Conservation (phyloP, 2,888 invertebrate species). For the Merodon equestris region DNA sequence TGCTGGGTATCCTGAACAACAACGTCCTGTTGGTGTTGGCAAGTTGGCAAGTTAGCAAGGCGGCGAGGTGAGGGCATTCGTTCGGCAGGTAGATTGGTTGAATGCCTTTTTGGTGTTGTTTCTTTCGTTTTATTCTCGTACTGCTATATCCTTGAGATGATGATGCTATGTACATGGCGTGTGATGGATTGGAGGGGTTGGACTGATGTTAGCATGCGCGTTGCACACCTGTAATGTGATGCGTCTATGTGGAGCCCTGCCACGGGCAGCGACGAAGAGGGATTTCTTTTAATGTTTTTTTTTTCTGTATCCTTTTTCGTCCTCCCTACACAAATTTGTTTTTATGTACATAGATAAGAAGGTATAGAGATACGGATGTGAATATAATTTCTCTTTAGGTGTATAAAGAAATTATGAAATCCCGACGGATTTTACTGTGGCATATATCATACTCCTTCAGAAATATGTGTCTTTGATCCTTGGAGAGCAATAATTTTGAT, state of each 20-base stretch:
- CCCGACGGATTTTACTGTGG: constrained; percentile 45
- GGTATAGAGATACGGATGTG: neutral
- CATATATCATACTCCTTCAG: too few relatives aligned
- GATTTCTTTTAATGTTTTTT: constrained; percentile 23
- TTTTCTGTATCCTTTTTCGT: neutral
- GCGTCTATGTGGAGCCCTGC: constrained; percentile 50
- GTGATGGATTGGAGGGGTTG: constrained; percentile 64
- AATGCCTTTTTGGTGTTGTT: constrained; percentile 68
- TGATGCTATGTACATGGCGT: constrained; percentile 40
- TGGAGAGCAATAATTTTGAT: too few relatives aligned
- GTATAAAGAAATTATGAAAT: constrained; percentile 20
- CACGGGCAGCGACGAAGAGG: too few relatives aligned
- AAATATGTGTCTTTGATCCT: too few relatives aligned
- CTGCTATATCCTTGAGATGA: constrained; percentile 31
- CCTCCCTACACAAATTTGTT: too few relatives aligned
- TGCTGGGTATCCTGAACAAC: constrained; percentile 1
- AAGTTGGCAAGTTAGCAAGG: neutral
- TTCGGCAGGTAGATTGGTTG: constrained; percentile 79
- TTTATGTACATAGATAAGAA: too few relatives aligned
- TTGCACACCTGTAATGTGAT: constrained; percentile 65
- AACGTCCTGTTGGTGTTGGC: constrained; percentile 36
- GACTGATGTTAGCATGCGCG: constrained; percentile 65
- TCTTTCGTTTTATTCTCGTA: constrained; percentile 23
- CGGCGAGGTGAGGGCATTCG: constrained; percentile 67
- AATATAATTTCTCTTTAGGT: too few relatives aligned